phyloP scores from a whole-genome alignment of 2,888 invertebrate species.

The Lochmaea capreae region DNA sequence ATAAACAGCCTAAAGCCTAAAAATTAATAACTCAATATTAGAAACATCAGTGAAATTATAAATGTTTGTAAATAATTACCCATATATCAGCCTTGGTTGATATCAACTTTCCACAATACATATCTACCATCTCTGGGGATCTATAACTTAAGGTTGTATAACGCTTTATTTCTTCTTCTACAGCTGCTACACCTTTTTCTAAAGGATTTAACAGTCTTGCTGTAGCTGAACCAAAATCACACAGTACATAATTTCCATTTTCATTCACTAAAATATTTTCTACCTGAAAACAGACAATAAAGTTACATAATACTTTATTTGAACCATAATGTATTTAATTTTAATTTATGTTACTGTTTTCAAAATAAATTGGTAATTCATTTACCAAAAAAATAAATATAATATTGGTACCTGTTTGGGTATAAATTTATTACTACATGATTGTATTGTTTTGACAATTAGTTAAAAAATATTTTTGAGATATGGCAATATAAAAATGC shows the following conservation, averaged over 20 bases:
- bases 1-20: slow-evolving; percentile 86
- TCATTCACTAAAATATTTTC: slow-evolving; percentile 89
- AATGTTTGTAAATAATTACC: slow-evolving; percentile 67
- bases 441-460: too few species aligned
- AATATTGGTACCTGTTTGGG: too few species aligned
- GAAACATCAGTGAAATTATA: not conserved
- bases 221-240: slow-evolving; percentile 96
- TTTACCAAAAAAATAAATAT: too few species aligned
- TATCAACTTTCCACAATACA: slow-evolving; percentile 85
- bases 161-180: slow-evolving; percentile 88
- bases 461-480: too few species aligned
- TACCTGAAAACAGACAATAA: slow-evolving; percentile 68
- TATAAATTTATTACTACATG: too few species aligned
- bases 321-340: not conserved
- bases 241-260: slow-evolving; percentile 84
- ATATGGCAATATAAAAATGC: too few species aligned
- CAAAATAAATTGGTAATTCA: too few species aligned
- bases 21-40: slow-evolving; percentile 48
- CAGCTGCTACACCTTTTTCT: slow-evolving; percentile 74
- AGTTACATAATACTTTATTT: not conserved
- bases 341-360: too few species aligned
- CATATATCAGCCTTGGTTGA: slow-evolving; percentile 91
- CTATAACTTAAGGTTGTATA: slow-evolving; percentile 92
- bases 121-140: slow-evolving; percentile 93
- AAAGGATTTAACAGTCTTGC: slow-evolving; percentile 78